Conservation (phyloP, 2,888 invertebrate genomes). For the Digitonthophagus gazella region DNA sequence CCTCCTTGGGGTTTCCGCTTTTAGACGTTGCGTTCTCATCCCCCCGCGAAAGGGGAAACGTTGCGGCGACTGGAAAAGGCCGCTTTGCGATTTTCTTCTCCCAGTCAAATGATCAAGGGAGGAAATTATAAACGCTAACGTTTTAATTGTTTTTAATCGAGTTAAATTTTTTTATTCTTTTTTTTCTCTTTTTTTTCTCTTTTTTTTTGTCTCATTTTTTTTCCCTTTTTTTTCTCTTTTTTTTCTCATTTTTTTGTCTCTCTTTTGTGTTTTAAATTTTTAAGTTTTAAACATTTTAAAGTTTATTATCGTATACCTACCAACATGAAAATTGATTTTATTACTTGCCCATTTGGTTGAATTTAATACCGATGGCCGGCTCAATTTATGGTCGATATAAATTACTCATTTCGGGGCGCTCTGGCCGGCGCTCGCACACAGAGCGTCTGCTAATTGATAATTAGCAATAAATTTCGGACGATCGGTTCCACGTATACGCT, state of each 20-base stretch:
- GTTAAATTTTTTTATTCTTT: no score
- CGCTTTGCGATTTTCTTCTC: constrained; percentile 18
- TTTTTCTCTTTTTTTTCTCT: no score
- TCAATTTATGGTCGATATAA: constrained; percentile 27
- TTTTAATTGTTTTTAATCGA: constrained; percentile 30
- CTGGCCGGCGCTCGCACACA: constrained; percentile 15
- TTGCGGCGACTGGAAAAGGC: neutral
- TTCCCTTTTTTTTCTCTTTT: neutral
- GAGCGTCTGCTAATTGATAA: constrained; percentile 23
- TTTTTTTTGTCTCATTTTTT: constrained; percentile 15
- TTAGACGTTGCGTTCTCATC: constrained; percentile 20
- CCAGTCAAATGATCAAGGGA: constrained; percentile 29
- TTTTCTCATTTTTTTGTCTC: neutral
- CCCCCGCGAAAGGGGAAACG: constrained; percentile 5
- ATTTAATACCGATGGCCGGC: neutral
- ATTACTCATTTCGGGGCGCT: constrained; percentile 20
- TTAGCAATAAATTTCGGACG: constrained; percentile 24
- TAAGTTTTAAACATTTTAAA: neutral
- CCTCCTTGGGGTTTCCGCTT: constrained; percentile 17
- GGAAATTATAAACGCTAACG: constrained; percentile 27
- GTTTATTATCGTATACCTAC: neutral
- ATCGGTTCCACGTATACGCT: neutral
- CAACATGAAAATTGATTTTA: neutral
- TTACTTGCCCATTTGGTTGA: neutral
- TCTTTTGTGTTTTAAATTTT: neutral